Conservation (phyloP, 2,797 vertebrate genomes). For the Myoxocephalus aenaeus region DNA sequence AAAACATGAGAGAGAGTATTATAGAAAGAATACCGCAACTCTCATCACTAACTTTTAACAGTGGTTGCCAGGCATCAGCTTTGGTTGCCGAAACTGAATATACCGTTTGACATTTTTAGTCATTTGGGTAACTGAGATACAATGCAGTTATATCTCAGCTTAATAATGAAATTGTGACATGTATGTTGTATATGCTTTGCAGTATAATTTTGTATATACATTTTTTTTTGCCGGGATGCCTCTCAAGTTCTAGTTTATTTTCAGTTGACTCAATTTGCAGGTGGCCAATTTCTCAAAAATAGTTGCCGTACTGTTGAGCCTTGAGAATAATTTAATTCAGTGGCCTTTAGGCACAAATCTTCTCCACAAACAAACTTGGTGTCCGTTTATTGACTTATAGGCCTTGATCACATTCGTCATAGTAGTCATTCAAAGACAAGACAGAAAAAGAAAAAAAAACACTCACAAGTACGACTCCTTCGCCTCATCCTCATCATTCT, state of each 20-base stretch:
- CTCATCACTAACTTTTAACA: neutral
- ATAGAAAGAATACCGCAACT: neutral
- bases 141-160: no score
- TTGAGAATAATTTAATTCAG: neutral
- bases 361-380: neutral
- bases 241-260: no score
- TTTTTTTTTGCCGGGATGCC: no score
- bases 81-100: neutral
- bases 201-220: neutral
- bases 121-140: no score
- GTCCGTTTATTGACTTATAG: neutral
- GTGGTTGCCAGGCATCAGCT: neutral
- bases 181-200: neutral
- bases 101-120: neutral
- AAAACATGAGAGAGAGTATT: neutral
- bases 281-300: no score
- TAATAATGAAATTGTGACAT: neutral
- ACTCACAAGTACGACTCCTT: constrained; percentile 97
- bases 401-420: neutral
- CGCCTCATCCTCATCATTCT: constrained; percentile 88
- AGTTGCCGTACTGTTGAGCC: neutral
- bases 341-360: neutral
- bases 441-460: constrained; percentile 40
- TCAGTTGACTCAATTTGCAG: no score
- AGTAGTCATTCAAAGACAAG: no score